Base-by-base conservation (phyloP, 2,797 vertebrate species). In the Rousettus madagascariensis region DNA sequence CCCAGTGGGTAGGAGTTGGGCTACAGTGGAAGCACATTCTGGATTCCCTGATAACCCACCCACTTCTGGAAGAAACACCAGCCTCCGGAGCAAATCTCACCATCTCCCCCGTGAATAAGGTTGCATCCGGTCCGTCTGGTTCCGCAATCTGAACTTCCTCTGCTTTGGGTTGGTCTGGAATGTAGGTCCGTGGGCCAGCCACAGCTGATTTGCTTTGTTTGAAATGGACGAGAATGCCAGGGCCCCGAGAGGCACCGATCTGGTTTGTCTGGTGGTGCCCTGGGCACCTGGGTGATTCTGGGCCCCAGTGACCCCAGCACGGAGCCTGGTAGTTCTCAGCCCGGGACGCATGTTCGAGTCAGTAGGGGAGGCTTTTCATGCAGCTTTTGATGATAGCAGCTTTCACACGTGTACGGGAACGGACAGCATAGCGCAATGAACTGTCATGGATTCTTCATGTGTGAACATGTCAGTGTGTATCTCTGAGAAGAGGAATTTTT, bases 381-480 rank as follows among this genome's bases (percentile, higher is more conserved):
- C 24, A 53, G 13, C 20, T 74, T 72, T 43, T 30, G 8, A 4
- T 46, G 33, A 6, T 55, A 61, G 43, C 38, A 57, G 33, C 38
- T 68, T 63, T 6, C n/a, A 28, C 8, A 24, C 2, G 1, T 78
- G 17, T 20, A 8, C 22, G 1, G 0, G 63, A n/a, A 43, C 24
- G 16, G 49, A 19, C 8, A 22, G 46, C 41, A 0, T 41, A 24
- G 43, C 51, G 1, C 43, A 26, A 22, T 6, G n/a, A 30, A 3
- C 6, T 17, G 28, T 84, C 11, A 0, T 1, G 9, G 36, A 8
- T 19, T n/a, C 1, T 4, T 9, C 33, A 6, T 17, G n/a, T 59
- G 16, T 41, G 36, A n/a, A 20, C 8, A 8, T 79, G 75, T 79
- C 38, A 16, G 2, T 22, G 2, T 9, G 2, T 49, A 12, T 61